These are phyloP conservation scores for Sminthurinus signatus DNA, from an alignment of 1,140 invertebrate species.

Conservation along the genomic window DNA sequence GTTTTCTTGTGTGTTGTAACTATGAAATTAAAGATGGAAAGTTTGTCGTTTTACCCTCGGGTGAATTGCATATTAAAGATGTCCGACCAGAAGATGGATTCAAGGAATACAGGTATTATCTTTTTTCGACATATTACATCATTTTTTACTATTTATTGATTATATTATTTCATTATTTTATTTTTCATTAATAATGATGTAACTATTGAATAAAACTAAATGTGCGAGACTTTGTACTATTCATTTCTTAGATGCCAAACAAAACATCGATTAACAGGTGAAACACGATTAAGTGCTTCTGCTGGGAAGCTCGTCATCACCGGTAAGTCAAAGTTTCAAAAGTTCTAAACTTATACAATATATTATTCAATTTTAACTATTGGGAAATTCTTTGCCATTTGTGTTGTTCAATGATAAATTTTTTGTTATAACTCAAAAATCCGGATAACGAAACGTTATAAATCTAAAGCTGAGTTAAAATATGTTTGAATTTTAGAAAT, in stretches of 20 bases:
- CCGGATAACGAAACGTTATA: too few species aligned
- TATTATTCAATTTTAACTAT: neutral
- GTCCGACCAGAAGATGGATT: slow-evolving; percentile 88
- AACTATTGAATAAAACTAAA: too few species aligned
- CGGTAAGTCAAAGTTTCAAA: slow-evolving; percentile 76
- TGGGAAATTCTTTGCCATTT: slow-evolving; percentile 4
- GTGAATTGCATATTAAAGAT: slow-evolving; percentile 86
- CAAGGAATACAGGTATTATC: slow-evolving; percentile 57
- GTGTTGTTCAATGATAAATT: too few species aligned
- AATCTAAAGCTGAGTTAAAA: too few species aligned
- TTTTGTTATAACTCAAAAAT: too few species aligned
- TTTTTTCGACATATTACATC: too few species aligned
- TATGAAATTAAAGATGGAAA: slow-evolving; percentile 66
- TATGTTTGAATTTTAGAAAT: too few species aligned
- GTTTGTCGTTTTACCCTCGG: slow-evolving; percentile 85
- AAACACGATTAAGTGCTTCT: slow-evolving; percentile 84
- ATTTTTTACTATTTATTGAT: too few species aligned
- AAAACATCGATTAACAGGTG: slow-evolving; percentile 85
- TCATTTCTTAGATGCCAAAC: slow-evolving; percentile 74
- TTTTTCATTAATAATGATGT: too few species aligned
- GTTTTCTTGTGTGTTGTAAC: neutral
- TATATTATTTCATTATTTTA: too few species aligned
- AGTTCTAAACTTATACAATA: neutral
- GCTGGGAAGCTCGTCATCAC: slow-evolving; percentile 91
- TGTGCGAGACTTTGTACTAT: too few species aligned